Evolutionary conservation across 1,140 invertebrate species (phyloP), one percentile per base, ranked within the genome.

Genomic region (Trachymyrmex septentrionalis): DNA sequence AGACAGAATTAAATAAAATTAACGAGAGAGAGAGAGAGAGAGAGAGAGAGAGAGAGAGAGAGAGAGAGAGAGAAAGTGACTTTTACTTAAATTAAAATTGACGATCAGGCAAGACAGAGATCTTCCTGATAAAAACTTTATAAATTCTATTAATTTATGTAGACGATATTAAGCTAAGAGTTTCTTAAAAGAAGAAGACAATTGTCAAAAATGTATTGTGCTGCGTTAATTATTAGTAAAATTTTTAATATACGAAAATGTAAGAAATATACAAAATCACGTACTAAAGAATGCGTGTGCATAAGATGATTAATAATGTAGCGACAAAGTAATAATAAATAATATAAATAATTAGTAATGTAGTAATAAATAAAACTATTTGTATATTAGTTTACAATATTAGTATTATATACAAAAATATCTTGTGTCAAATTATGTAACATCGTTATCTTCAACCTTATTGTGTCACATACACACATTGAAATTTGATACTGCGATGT

Each of bases 1-100:
- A 24, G 16, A 48, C 14, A 19, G n/a, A 84, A 50, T 81, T 38
- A 75, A 73, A n/a, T 59, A 61, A 75, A 61, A 48, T n/a, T n/a
- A 10, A 21, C 1, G 3, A 16, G 21, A 30, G 19, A n/a, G 30
- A 67, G 7, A 21, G 21, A 30, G 19, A n/a, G 30, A 67, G 7
- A 21, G 21, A 30, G 19, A n/a, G 30, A 67, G 7, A 21, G 21
- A 30, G 19, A n/a, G 30, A 67, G 7, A 21, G 21, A 30, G 19
- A n/a, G 30, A 67, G 3, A 16, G 21, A 30, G 19, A n/a, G 30
- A 67, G 7, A 21, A 30, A 30, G 19, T 27, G 30, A 67, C n/a
- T 69, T 77, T 64, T 50, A 19, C 21, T 2, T 16, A 38, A 61
- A 63, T 30, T 21, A 9, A 63, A 64, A 55, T 14, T 30, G 21